Evolutionary conservation across 2,113 vertebrate species (phyloP).

Genomic region (Pomatostomus ruficeps): DNA sequence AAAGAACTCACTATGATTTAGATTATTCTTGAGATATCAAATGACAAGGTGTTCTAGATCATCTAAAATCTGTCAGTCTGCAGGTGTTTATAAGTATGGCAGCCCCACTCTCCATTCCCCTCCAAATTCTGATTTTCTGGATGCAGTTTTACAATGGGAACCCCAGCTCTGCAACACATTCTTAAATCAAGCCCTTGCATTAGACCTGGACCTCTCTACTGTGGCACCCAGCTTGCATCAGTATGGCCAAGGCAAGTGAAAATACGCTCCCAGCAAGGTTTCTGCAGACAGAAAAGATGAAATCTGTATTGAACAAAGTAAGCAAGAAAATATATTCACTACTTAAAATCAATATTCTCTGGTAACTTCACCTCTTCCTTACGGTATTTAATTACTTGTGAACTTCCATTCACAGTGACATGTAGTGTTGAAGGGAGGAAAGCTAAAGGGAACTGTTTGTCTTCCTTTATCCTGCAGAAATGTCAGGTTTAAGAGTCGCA

Average conservation of each 20-base stretch:
- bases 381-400: neutral
- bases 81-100: neutral
- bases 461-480: neutral
- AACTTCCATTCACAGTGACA: neutral
- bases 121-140: neutral
- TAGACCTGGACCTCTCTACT: neutral
- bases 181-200: neutral
- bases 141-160: neutral
- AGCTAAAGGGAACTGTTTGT: neutral
- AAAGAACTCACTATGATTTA: neutral
- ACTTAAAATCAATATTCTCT: neutral
- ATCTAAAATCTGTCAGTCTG: neutral
- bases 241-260: neutral
- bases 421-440: neutral
- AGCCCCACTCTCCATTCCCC: accelerated
- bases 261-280: neutral
- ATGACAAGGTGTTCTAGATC: neutral
- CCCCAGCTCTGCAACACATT: neutral
- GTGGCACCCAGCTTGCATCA: neutral
- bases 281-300: neutral
- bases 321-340: neutral
- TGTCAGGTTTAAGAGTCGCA: neutral
- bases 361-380: neutral
- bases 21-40: neutral
- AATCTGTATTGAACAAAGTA: neutral